These are phyloP conservation scores for Leucoma salicis DNA, from an alignment of 2,888 invertebrate species.

Conservation along the genomic window DNA sequence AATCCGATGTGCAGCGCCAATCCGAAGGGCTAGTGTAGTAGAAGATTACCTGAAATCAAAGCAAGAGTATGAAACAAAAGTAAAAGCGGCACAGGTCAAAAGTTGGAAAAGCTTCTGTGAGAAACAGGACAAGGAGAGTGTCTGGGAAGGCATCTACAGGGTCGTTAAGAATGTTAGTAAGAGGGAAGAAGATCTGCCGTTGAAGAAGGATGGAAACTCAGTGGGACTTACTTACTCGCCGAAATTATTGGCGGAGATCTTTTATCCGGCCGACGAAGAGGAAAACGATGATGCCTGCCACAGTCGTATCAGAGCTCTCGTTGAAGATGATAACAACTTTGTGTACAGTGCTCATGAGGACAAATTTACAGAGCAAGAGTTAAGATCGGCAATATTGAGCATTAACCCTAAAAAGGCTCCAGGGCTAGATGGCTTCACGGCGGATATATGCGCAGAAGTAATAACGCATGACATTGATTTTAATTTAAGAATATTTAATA, in stretches of 20 bases:
- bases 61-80: conserved; percentile 9
- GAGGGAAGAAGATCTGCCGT: background rate
- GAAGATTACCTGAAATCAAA: conserved; percentile 14
- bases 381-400: background rate
- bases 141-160: conserved; percentile 7
- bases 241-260: conserved; percentile 3
- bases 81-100: conserved; percentile 1
- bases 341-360: background rate
- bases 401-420: background rate
- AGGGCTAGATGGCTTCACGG: background rate
- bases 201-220: background rate
- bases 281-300: background rate
- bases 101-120: conserved; percentile 24
- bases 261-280: background rate
- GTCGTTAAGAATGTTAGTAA: background rate
- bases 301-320: background rate
- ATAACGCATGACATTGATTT: background rate
- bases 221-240: conserved; percentile 11
- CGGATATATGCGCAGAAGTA: background rate
- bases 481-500: background rate
- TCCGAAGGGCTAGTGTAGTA: conserved; percentile 8
- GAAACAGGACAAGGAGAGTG: conserved; percentile 16
- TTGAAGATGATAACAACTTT: background rate
- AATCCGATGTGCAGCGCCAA: conserved; percentile 14
- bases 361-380: background rate